phyloP scores from a whole-genome alignment of 2,888 invertebrate species.

The Suillia variegata region DNA sequence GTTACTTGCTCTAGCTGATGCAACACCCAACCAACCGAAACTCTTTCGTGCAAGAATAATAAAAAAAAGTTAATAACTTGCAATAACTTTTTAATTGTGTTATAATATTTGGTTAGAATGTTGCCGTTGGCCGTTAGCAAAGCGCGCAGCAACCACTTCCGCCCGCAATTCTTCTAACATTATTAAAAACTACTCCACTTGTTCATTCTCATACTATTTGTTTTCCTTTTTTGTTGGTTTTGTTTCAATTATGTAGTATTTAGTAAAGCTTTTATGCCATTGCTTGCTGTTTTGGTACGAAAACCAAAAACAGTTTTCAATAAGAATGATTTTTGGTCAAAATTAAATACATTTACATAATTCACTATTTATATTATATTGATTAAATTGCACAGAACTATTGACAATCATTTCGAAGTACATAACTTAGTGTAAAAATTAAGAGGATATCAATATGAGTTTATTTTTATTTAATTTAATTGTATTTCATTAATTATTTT shows the following conservation, averaged over 20 bases:
- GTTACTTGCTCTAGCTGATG: too few relatives aligned
- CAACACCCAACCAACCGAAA: too few relatives aligned
- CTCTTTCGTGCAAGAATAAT: too few relatives aligned
- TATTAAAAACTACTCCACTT: neutral
- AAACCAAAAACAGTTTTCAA: neutral
- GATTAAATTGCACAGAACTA: neutral
- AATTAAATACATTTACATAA: neutral
- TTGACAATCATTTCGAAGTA: neutral
- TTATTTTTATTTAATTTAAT: neutral
- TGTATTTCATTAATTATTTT: too few relatives aligned
- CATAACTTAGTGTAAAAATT: neutral
- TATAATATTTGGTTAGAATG: too few relatives aligned
- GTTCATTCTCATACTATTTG: neutral
- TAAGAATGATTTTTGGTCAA: neutral
- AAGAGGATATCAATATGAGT: neutral
- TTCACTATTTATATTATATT: too few relatives aligned
- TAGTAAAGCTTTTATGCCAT: conserved; percentile 6
- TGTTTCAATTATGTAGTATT: too few relatives aligned
- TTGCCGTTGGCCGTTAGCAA: too few relatives aligned
- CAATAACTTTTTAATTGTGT: too few relatives aligned
- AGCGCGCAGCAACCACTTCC: too few relatives aligned
- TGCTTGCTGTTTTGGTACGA: neutral
- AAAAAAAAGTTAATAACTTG: too few relatives aligned
- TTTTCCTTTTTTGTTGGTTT: neutral
- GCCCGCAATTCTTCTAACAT: too few relatives aligned